Evolutionary conservation across 2,888 invertebrate genomes (phyloP).

Genomic region (Cyclophora albipunctata): DNA sequence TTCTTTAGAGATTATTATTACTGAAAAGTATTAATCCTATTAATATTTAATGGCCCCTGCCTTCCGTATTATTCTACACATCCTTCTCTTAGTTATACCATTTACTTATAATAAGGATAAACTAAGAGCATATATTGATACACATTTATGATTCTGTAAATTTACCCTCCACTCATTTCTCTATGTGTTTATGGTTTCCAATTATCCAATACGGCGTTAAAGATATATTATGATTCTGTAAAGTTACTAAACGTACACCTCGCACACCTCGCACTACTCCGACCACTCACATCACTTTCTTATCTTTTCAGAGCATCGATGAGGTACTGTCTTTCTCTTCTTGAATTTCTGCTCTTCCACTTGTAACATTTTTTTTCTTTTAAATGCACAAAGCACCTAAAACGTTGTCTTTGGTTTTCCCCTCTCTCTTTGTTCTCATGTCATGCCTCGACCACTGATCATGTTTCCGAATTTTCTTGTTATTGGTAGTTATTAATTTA

Average conservation of each 20-base stretch:
- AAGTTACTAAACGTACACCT: constrained; percentile 11
- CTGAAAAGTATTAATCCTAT: no score
- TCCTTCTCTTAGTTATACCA: no score
- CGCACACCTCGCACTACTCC: constrained; percentile 53
- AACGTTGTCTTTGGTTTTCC: constrained; percentile 23
- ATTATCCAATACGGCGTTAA: no score
- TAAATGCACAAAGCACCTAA: constrained; percentile 37
- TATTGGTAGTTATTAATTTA: constrained; percentile 20
- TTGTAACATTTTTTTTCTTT: constrained; percentile 43
- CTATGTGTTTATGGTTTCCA: no score
- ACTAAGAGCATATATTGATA: no score
- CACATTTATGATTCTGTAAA: no score
- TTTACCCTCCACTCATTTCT: no score
- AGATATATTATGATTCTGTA: no score
- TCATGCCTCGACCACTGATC: constrained; percentile 30
- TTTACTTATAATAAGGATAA: no score
- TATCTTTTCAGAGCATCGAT: constrained; percentile 77
- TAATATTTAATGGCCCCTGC: no score
- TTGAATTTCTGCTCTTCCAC: constrained; percentile 49
- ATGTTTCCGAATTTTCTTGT: constrained; percentile 24
- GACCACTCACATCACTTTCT: constrained; percentile 68
- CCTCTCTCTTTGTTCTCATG: constrained; percentile 26
- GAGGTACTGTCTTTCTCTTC: constrained; percentile 74
- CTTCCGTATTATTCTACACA: no score
- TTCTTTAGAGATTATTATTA: no score